phyloP scores from a whole-genome alignment of 1,140 invertebrate genomes.

The Mactra quadrangularis region DNA sequence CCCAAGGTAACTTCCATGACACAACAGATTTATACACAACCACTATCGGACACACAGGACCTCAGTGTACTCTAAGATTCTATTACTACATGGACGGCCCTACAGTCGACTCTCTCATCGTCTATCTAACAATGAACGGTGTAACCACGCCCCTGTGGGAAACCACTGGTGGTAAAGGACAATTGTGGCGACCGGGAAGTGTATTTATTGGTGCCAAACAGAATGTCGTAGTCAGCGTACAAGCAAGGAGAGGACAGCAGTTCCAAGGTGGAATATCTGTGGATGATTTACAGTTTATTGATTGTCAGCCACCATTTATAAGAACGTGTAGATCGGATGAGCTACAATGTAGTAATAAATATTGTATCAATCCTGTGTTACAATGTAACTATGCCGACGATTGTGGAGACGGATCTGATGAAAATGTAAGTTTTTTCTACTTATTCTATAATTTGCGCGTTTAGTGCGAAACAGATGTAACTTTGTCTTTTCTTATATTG shows the following conservation, averaged over 20 bases:
- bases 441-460: too few relatives aligned
- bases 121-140: constrained; percentile 60
- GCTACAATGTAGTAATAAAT: constrained; percentile 68
- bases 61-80: constrained; percentile 72
- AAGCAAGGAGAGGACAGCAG: constrained; percentile 64
- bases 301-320: constrained; percentile 66
- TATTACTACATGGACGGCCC: constrained; percentile 75
- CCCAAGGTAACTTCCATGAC: constrained; percentile 64
- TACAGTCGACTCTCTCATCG: constrained; percentile 69
- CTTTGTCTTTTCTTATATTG: too few relatives aligned
- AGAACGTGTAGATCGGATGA: constrained; percentile 50
- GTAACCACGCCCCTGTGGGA: constrained; percentile 61
- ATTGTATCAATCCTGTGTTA: constrained; percentile 66
- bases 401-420: constrained; percentile 72
- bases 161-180: constrained; percentile 63
- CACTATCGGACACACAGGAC: constrained; percentile 71
- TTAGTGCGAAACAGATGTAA: too few relatives aligned
- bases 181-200: constrained; percentile 66
- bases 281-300: constrained; percentile 73
- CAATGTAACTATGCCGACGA: constrained; percentile 74
- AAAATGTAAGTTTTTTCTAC: constrained; percentile 60
- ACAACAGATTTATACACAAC: constrained; percentile 68
- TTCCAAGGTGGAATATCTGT: constrained; percentile 72
- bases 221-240: constrained; percentile 64
- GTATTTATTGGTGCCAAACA: constrained; percentile 69